Evolutionary conservation across 2,113 vertebrate genomes (phyloP).

Genomic region (Cairina moschata): DNA sequence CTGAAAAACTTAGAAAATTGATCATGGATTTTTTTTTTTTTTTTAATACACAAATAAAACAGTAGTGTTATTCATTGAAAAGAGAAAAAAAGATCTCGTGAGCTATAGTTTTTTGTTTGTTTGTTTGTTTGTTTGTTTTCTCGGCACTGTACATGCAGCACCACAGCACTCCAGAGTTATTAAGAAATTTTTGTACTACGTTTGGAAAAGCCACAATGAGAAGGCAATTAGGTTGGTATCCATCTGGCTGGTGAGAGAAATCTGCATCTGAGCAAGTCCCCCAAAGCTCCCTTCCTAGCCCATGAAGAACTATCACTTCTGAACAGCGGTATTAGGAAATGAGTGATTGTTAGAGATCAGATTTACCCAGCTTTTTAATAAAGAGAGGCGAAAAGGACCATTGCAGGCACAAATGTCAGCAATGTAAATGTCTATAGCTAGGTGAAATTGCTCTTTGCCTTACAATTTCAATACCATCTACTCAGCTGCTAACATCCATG

Average conservation of each 20-base stretch:
- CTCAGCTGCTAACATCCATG: not conserved
- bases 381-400: not conserved
- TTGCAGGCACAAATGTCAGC: not conserved
- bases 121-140: not conserved
- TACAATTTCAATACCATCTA: not conserved
- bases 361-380: not conserved
- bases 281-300: not conserved
- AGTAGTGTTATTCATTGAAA: not conserved
- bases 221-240: not conserved
- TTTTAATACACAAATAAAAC: not conserved
- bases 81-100: not conserved
- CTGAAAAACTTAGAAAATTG: not conserved
- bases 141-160: not conserved
- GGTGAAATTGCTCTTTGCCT: not conserved
- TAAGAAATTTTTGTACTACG: not conserved
- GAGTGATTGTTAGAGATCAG: not conserved
- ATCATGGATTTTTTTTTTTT: not conserved
- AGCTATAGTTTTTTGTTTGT: not conserved
- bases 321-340: not conserved
- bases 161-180: not conserved
- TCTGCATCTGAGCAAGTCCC: not conserved
- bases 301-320: not conserved
- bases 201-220: not conserved
- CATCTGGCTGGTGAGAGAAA: not conserved
- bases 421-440: not conserved